phyloP scores from a whole-genome alignment of 2,888 invertebrate species.

The Smittia aterrima region DNA sequence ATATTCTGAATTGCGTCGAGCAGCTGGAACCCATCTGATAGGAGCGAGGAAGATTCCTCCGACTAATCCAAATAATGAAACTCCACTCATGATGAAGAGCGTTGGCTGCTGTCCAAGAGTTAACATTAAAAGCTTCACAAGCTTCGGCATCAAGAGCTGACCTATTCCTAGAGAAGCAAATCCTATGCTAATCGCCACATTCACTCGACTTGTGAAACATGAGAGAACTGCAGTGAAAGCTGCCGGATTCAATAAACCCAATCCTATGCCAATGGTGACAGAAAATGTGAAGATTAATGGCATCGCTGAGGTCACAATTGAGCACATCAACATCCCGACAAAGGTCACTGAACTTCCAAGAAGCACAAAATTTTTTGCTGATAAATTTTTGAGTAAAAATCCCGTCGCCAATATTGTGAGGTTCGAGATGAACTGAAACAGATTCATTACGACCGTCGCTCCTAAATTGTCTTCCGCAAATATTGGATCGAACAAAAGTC shows the following conservation, averaged over 20 bases:
- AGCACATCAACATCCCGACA: background rate
- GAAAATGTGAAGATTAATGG: slow-evolving; percentile 14
- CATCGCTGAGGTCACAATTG: background rate
- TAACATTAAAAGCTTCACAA: background rate
- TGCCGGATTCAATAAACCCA: slow-evolving; percentile 24
- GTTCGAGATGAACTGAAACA: slow-evolving; percentile 16
- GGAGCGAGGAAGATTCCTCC: slow-evolving; percentile 5
- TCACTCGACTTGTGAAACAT: slow-evolving; percentile 7
- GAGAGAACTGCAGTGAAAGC: slow-evolving; percentile 22
- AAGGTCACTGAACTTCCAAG: slow-evolving; percentile 12
- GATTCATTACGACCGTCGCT: background rate
- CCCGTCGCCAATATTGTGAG: slow-evolving; percentile 18
- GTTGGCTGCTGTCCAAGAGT: background rate
- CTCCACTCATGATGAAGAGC: background rate
- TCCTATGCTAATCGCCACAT: background rate
- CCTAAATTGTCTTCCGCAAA: background rate
- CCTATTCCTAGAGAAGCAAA: slow-evolving; percentile 22
- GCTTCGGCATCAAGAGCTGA: background rate
- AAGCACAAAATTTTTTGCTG: slow-evolving; percentile 25
- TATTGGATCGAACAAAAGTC: slow-evolving; percentile 11
- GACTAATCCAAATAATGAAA: background rate
- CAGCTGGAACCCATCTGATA: slow-evolving; percentile 9
- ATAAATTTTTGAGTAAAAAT: slow-evolving; percentile 23
- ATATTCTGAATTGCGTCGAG: background rate
- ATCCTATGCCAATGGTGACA: background rate